Evolutionary conservation across 30 jellyfish, hydroid and myxozoan genomes (phyloP).

Genomic region (Cassiopea xamachana): DNA sequence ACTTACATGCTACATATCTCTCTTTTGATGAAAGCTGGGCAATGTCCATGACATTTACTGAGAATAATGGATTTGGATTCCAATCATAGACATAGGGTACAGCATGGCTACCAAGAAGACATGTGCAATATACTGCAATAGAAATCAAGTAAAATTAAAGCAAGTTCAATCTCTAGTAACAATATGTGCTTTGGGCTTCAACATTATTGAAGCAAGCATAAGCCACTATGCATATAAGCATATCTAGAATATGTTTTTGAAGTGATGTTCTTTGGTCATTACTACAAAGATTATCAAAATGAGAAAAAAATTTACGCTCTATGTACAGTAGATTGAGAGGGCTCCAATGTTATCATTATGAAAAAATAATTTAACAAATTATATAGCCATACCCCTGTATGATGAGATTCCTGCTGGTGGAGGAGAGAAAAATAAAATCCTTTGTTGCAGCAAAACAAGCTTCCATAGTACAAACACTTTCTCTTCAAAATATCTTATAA

Average conservation of each 20-base stretch:
- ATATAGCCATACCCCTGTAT: conserved; percentile 78
- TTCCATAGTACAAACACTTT: conserved; percentile 93
- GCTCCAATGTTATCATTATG: too few relatives aligned
- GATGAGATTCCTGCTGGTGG: conserved; percentile 99
- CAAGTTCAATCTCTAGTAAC: too few relatives aligned
- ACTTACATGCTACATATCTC: conserved; percentile 92
- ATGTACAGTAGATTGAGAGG: too few relatives aligned
- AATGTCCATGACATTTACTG: conserved; percentile 79
- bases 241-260: too few relatives aligned
- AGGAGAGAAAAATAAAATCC: conserved; percentile 90
- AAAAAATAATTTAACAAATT: too few relatives aligned
- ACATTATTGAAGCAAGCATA: too few relatives aligned
- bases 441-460: conserved; percentile 82
- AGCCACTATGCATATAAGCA: too few relatives aligned
- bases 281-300: too few relatives aligned
- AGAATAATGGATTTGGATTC: conserved; percentile 79
- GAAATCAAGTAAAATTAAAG: background rate
- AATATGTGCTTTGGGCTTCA: too few relatives aligned
- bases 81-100: conserved; percentile 73
- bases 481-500: conserved; percentile 85
- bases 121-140: conserved; percentile 88
- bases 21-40: conserved; percentile 52
- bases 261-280: too few relatives aligned
- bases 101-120: conserved; percentile 96
- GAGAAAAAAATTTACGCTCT: too few relatives aligned